phyloP scores from a whole-genome alignment of 2,888 invertebrate species.

The Cheilosia vernalis region DNA sequence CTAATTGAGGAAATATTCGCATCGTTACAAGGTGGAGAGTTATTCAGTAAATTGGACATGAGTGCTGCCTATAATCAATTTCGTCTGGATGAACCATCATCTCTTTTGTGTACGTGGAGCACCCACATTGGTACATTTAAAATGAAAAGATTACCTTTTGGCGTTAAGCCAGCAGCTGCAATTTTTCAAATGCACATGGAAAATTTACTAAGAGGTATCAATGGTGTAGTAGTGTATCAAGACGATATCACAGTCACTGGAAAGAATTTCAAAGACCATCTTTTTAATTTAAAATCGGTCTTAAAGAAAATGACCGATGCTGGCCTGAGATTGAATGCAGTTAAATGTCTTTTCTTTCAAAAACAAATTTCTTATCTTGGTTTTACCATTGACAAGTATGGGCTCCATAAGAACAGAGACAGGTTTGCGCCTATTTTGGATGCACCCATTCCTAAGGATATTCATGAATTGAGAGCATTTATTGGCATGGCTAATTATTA shows the following conservation, averaged over 20 bases:
- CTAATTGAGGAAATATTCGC: slow-evolving; percentile 7
- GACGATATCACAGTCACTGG: slow-evolving; percentile 15
- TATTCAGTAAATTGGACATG: slow-evolving; percentile 21
- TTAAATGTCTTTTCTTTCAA: slow-evolving; percentile 76
- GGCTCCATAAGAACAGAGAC: slow-evolving; percentile 75
- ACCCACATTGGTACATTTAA: slow-evolving; percentile 9
- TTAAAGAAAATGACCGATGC: slow-evolving; percentile 22
- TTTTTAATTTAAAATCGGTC: neutral
- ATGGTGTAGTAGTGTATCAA: slow-evolving; percentile 8
- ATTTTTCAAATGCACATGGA: slow-evolving; percentile 21
- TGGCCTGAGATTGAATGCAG: slow-evolving; percentile 75
- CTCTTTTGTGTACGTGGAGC: slow-evolving; percentile 5
- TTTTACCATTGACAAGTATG: slow-evolving; percentile 72
- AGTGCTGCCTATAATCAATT: slow-evolving; percentile 21
- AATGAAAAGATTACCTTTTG: slow-evolving; percentile 30
- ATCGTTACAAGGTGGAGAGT: slow-evolving; percentile 13
- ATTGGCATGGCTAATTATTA: slow-evolving; percentile 80
- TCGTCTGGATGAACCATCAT: slow-evolving; percentile 7
- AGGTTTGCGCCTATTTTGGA: slow-evolving; percentile 76
- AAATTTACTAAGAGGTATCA: neutral
- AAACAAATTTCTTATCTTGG: slow-evolving; percentile 54
- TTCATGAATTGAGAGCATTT: slow-evolving; percentile 77
- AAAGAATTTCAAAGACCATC: slow-evolving; percentile 17
- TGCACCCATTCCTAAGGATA: slow-evolving; percentile 75
- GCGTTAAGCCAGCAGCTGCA: slow-evolving; percentile 23